Base-by-base conservation (phyloP, 2,888 invertebrate species). In the Aproaerema taeniolella region DNA sequence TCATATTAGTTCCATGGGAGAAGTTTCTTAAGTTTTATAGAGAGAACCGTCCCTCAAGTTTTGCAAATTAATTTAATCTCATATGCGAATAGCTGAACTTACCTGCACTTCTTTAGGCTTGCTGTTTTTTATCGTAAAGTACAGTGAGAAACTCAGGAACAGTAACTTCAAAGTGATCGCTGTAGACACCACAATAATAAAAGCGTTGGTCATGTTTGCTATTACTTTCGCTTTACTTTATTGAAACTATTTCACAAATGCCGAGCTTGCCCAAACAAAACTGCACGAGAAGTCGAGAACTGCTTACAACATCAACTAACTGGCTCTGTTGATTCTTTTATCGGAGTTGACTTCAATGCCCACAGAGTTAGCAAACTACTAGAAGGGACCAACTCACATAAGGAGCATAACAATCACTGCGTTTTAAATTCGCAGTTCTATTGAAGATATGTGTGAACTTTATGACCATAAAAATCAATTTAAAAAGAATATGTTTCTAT, bases 111-210 rank as follows among this genome's bases (percentile, higher is more conserved):
- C 43, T 34, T 55, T 51, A 30, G 50, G 37, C 42, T 60, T 58
- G 33, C 50, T 55, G 31, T 63, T 51, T 42, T 77, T 77, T 40
- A 79, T 43, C 4, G 81, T 81, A 47, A 75, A 69, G 55, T 80
- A 80, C 49, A 85, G 57, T 1, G 85, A 83, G 45, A 82, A 80
- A 65, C 72, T 75, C 46, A 85, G 58, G 53, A 85, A 85, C 50
- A 82, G 46, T 43, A 85, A 55, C 50, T 85, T 83, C 30, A 82
- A 38, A 33, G 77, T 73, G 25, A 85, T 71, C 5, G 85, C 85
- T 24, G 80, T 72, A 4, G 79, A 72, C 46, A 78, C 80, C 38
- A 85, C 83, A 52, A 83, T 76, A 43, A 85, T 52, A 54, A 85
- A 85, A 20, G 81, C 73, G 57, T 68, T 67, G 44, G 50, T 69